phyloP scores from a whole-genome alignment of 1,140 invertebrate species.

The Coptotermes formosanus region DNA sequence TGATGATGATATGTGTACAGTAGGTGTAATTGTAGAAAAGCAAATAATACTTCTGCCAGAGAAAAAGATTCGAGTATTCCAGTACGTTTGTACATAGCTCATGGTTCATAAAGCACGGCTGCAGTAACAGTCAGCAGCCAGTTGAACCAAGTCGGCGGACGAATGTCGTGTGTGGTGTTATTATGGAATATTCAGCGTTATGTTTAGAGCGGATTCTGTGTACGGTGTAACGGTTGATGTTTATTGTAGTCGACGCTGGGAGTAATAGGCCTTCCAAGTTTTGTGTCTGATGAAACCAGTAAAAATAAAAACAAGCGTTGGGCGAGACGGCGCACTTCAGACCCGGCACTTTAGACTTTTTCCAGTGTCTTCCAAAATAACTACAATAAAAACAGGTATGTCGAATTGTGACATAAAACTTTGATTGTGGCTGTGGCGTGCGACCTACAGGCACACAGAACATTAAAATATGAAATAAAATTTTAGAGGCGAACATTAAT shows the following conservation, averaged over 20 bases:
- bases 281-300: background rate
- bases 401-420: slow-evolving; percentile 15
- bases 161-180: background rate
- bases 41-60: background rate
- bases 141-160: background rate
- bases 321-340: background rate
- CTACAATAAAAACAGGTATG: slow-evolving; percentile 28
- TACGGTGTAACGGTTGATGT: background rate
- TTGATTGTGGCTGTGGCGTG: slow-evolving; percentile 21
- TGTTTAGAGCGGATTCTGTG: background rate
- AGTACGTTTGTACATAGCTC: background rate
- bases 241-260: background rate
- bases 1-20: background rate
- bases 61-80: background rate
- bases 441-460: slow-evolving; percentile 22
- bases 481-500: slow-evolving; percentile 32
- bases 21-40: background rate
- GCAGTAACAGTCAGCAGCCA: background rate
- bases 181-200: background rate
- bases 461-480: slow-evolving; percentile 36
- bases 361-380: slow-evolving; percentile 23
- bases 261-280: background rate
- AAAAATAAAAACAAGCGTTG: background rate
- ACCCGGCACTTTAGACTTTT: background rate
- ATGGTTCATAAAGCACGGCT: background rate